These are phyloP conservation scores for Pangasius macronema DNA, from an alignment of 2,797 vertebrate genomes.

Conservation along the genomic window DNA sequence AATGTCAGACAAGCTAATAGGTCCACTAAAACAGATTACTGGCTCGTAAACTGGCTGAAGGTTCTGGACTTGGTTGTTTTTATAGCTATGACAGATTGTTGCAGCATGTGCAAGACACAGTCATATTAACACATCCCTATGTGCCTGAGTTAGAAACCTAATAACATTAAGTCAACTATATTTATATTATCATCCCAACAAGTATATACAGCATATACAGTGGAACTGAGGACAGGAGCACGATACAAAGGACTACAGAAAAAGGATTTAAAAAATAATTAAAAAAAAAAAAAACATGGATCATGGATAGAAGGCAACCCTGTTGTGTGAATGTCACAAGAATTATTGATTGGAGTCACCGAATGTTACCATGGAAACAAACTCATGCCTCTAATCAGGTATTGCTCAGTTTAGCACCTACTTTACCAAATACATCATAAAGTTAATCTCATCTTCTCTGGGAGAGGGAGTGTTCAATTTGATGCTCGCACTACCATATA, in stretches of 20 bases:
- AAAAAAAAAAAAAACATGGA: background rate
- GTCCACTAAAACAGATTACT: background rate
- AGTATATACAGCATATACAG: background rate
- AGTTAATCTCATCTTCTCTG: background rate
- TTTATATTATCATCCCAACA: background rate
- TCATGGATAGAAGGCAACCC: background rate
- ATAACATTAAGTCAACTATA: background rate
- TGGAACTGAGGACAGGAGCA: background rate
- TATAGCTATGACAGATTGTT: slow-evolving; percentile 5
- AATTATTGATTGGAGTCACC: slow-evolving; percentile 1
- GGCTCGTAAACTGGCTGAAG: background rate
- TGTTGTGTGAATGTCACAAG: slow-evolving; percentile 2
- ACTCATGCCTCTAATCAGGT: background rate
- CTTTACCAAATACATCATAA: background rate
- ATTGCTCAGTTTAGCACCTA: background rate
- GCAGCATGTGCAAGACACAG: background rate
- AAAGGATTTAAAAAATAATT: background rate
- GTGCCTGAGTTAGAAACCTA: background rate
- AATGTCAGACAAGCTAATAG: slow-evolving; percentile 6
- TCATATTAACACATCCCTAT: background rate
- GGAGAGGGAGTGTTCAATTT: background rate
- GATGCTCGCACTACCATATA: background rate
- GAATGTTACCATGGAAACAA: slow-evolving; percentile 23
- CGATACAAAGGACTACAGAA: background rate
- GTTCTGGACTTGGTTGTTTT: slow-evolving; percentile 4